Base-by-base conservation (phyloP, 2,888 invertebrate species). In the Orchesellides sinensis region DNA sequence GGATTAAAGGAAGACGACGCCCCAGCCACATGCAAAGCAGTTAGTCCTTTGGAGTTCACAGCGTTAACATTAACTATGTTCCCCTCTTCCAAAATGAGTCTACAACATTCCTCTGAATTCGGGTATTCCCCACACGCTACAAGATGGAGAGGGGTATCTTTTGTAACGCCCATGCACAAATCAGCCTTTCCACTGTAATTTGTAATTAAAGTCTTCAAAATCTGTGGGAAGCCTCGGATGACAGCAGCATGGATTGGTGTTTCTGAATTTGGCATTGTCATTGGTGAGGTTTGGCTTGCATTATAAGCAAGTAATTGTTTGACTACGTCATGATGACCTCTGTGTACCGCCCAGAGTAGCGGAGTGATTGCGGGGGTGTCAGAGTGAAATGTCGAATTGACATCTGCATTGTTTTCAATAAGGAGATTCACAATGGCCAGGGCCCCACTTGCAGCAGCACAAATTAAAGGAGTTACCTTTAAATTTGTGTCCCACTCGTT, bases 81-180 rank as follows among this genome's bases (percentile, higher is more conserved):
- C 0, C 94, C 94, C 59, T 94, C 92, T 19, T 95, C 93, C 2
- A 96, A 89, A 0, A 96, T 91, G 21, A 96, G 89, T 70, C 92
- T 91, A 0, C 94, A 94, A 87, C 96, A 96, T 86, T 95, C 94
- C 17, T 56, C 23, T 3, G 35, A 32, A 32, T 72, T 73, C 0
- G 93, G 93, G 89, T 95, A 95, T 5, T 96, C 96, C 88, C 96
- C 96, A 89, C 96, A 96, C 0, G 96, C 95, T 3, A 97, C 96
- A 87, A 96, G 91, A 90, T 97, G 97, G 21, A 97, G 90, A 0
- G 97, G 94, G 0, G 10, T 40, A 5, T 40, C 2, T n/a, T 5
- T 40, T 40, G n/a, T 14, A 14, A 14, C n/a, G 0, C 73, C 82
- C 81, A 56, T 69, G 27, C 27, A 25, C 2, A 77, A 27, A 14